These are phyloP conservation scores for Macrocentrus cingulum DNA, from an alignment of 1,140 invertebrate genomes.

Conservation along the genomic window DNA sequence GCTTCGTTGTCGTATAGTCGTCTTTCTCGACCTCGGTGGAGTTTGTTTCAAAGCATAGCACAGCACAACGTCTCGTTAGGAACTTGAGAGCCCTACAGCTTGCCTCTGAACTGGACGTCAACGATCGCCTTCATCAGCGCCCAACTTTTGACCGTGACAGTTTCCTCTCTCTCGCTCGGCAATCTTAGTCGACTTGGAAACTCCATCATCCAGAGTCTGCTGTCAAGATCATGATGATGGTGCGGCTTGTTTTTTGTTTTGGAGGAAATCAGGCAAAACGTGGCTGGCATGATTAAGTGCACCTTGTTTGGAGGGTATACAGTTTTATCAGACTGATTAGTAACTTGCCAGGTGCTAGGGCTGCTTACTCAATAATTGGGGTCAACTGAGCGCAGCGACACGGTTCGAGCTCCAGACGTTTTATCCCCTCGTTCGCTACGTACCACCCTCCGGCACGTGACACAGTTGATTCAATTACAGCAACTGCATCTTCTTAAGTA, in stretches of 20 bases:
- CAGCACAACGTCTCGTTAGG: conserved; percentile 47
- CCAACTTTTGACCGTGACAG: conserved; percentile 45
- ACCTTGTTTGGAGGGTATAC: too few relatives aligned
- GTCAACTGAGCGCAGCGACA: conserved; percentile 20
- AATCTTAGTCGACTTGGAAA: conserved; percentile 33
- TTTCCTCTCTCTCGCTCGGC: conserved; percentile 24
- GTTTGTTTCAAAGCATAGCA: conserved; percentile 48
- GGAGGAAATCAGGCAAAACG: conserved; percentile 15
- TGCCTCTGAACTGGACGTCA: conserved; percentile 11
- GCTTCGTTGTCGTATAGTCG: conserved; percentile 19
- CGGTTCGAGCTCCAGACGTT: conserved; percentile 6
- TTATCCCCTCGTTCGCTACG: neutral
- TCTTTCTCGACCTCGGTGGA: conserved; percentile 28
- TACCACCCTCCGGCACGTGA: conserved; percentile 19
- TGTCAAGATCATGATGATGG: conserved; percentile 14
- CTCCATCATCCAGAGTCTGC: conserved; percentile 29
- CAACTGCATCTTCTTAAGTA: conserved; percentile 6
- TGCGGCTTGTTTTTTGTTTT: neutral
- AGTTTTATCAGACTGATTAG: conserved; percentile 17
- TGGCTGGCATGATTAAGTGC: conserved; percentile 26
- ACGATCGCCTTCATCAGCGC: conserved; percentile 34
- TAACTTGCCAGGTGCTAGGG: neutral
- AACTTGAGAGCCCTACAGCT: conserved; percentile 42
- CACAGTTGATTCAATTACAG: conserved; percentile 28
- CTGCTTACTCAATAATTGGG: conserved; percentile 25